Evolutionary conservation across 2,888 invertebrate genomes (phyloP).

Genomic region (Zygaena filipendulae): DNA sequence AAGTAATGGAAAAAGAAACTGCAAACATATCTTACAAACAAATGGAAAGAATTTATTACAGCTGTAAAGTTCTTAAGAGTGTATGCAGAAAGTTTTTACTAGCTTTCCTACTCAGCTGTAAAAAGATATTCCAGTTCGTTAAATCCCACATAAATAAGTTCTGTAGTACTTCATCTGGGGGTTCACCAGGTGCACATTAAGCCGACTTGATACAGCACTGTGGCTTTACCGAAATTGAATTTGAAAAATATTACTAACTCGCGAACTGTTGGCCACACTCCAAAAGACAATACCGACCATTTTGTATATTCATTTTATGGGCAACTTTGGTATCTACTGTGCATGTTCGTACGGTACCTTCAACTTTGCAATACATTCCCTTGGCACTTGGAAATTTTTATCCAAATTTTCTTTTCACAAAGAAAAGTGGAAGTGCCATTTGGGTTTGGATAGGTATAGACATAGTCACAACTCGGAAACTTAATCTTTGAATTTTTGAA

Average conservation of each 20-base stretch:
- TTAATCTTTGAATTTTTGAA: slow-evolving; percentile 44
- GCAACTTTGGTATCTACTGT: too few relatives aligned
- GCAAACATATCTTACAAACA: too few relatives aligned
- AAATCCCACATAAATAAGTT: slow-evolving; percentile 11
- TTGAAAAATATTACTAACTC: slow-evolving; percentile 65
- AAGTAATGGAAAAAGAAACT: too few relatives aligned
- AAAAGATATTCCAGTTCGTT: neutral
- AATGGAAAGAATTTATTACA: too few relatives aligned
- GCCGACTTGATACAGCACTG: slow-evolving; percentile 54
- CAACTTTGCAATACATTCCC: too few relatives aligned
- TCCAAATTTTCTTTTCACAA: too few relatives aligned
- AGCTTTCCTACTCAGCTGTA: too few relatives aligned
- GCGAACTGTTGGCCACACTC: slow-evolving; percentile 57
- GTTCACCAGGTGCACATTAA: slow-evolving; percentile 66
- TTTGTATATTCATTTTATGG: slow-evolving; percentile 61
- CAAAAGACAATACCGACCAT: slow-evolving; percentile 56
- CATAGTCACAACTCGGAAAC: too few relatives aligned
- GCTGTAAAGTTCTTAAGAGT: slow-evolving; percentile 9
- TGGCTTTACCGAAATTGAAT: slow-evolving; percentile 66
- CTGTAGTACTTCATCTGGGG: slow-evolving; percentile 57
- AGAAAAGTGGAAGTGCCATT: too few relatives aligned
- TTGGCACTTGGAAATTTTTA: too few relatives aligned
- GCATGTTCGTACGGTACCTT: too few relatives aligned
- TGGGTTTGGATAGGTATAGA: too few relatives aligned
- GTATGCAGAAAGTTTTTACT: slow-evolving; percentile 10